Base-by-base conservation (phyloP, 2,797 vertebrate genomes). In the Hippocampus kuda region DNA sequence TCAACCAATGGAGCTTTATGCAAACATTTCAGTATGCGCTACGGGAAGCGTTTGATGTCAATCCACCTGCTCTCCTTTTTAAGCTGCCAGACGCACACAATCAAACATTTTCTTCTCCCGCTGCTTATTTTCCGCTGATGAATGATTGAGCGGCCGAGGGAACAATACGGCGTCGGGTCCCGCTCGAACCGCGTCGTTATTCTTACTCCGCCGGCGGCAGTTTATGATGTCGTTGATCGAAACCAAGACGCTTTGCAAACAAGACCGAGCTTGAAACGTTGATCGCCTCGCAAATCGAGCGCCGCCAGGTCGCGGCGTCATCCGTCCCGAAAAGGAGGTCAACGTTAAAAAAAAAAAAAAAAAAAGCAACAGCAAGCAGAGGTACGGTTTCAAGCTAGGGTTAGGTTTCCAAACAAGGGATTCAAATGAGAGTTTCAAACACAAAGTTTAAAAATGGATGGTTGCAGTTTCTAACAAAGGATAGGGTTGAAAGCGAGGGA, bases 341-440 rank as follows among this genome's bases (percentile, higher is more conserved):
- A 24, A 24, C 11, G 20, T n/a, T 24, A 22, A 11, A n/a, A n/a
- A 80, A 77, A 84, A 84, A n/a, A n/a, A n/a, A n/a, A n/a, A n/a
- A n/a, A n/a, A n/a, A n/a, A n/a, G 54, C 26, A 57, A 57, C 30
- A 15, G 6, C 2, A 27, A 57, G 24, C 56, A 27, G 24, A 49
- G 18, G 48, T 27, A 16, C 24, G 56, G 13, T 59, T 59, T 30
- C 9, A 30, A 59, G 26, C 11, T 24, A 6, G 26, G 24, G 12
- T 57, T 16, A 1, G 20, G 51, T 5, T 54, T 54, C 11, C 8
- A 54, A 54, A 51, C 49, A 22, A 22, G 20, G 49, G 18, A 6
- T 51, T 22, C 20, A 51, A 51, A 51, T 51, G 2, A 51, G 49
- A 5, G 49, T 7, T 51, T 51, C 49, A 51, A 51, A 22, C 7